Base-by-base conservation (phyloP, 2,113 vertebrate species). In the Tachycineta bicolor region DNA sequence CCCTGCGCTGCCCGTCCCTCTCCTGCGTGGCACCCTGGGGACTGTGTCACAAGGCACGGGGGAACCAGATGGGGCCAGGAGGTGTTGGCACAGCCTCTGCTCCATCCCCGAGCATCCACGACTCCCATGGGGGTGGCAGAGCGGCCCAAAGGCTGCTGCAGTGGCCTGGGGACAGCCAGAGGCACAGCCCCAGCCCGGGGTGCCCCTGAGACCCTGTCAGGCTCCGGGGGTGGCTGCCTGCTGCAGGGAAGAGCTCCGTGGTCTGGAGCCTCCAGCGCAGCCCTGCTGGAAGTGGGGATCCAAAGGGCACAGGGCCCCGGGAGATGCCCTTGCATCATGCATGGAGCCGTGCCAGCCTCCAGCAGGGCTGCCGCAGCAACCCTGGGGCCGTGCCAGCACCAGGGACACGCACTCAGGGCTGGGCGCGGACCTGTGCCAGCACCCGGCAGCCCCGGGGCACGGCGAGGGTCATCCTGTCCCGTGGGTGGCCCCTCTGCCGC, bases 321-420 rank as follows among this genome's bases (percentile, higher is more conserved):
- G 50, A 88, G 6, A 7, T 8, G 70, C 49, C 58, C 26, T 87
- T 55, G 52, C 12, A 4, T 39, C 68, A 19, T 4, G 25, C 1
- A 2, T 9, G 10, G 83, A 76, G 52, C 82, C 0, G 0, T 2
- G 43, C 85, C 93, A 90, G 59, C 43, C 0, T 0, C 68, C 2
- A 0, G 44, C 26, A 0, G 2, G 31, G 77, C 34, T n/a, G 3
- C 0, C 1, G 29, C 49, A 28, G 47, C 60, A 33, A 43, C 47
- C 0, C 1, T 0, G 4, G 49, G 55, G 15, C 56, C 3, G 26
- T 63, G 87, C 71, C 74, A 79, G 16, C 1, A 0, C 39, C 0
- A 0, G 12, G 29, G 44, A 7, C 59, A 33, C 0, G 1, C 11
- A 7, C 21, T 29, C 0, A 0, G 31, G 2, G 9, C 58, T 13